These are phyloP conservation scores for Drosophila setosimentum DNA, from an alignment of 2,888 invertebrate species.

Conservation along the genomic window DNA sequence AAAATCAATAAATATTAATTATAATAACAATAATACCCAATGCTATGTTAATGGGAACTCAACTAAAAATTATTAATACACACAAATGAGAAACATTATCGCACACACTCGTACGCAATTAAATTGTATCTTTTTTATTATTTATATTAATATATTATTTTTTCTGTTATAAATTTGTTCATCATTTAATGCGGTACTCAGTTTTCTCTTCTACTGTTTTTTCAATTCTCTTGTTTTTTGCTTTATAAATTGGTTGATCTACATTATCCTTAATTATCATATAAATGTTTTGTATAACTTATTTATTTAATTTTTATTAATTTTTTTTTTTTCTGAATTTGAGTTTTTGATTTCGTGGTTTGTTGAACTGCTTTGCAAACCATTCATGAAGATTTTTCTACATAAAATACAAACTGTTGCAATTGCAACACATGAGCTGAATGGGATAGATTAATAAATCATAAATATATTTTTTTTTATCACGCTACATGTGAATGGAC, in stretches of 20 bases:
- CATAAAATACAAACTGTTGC: conserved; percentile 48
- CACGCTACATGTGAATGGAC: conserved; percentile 5
- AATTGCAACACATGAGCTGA: conserved; percentile 37
- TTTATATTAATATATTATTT: conserved; percentile 37
- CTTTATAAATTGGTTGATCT: conserved; percentile 60
- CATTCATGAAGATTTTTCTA: conserved; percentile 54
- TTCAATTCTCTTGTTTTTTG: conserved; percentile 13
- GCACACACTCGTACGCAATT: conserved; percentile 68
- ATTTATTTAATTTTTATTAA: conserved; percentile 43
- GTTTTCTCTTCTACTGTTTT: conserved; percentile 23
- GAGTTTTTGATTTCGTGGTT: conserved; percentile 39
- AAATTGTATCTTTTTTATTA: conserved; percentile 49
- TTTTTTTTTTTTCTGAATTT: conserved; percentile 21
- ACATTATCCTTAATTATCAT: conserved; percentile 73
- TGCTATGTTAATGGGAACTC: conserved; percentile 74
- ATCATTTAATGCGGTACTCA: conserved; percentile 37
- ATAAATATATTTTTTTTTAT: not conserved
- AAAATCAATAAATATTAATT: conserved; percentile 68
- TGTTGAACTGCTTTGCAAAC: conserved; percentile 45
- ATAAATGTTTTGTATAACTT: conserved; percentile 75
- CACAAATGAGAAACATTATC: conserved; percentile 37
- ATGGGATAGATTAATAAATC: conserved; percentile 6
- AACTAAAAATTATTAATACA: conserved; percentile 60
- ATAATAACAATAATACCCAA: conserved; percentile 68
- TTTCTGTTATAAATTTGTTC: conserved; percentile 63